Base-by-base conservation (phyloP, 2,888 invertebrate genomes). In the Neocrepidodera transversa region DNA sequence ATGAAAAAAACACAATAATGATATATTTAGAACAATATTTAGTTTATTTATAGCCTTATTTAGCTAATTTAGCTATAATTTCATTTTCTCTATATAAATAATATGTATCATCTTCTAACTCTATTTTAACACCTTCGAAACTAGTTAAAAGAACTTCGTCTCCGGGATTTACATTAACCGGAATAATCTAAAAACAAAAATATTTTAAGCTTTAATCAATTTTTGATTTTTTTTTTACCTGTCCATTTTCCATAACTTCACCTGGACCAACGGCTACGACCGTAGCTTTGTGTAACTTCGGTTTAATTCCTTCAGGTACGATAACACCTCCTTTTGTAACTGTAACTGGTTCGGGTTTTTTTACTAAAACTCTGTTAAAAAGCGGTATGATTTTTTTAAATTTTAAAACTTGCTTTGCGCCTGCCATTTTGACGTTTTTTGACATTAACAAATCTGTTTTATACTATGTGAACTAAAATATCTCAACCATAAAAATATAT, bases 81-180 rank as follows among this genome's bases (percentile, higher is more conserved):
- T 98, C 97, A 51, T 90, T 82, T 81, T 98, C 97, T 77, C 95
- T 86, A 86, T 93, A 97, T 68, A 98, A 84, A 71, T 91, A 92
- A 76, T 90, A 92, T 77, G 96, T 95, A 74, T 87, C 84, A 76
- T 92, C 90, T 55, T 94, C 93, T 53, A 96, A 78, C 68, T 88
- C 86, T 42, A 99, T 90, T 83, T 95, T 97, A 59, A 95, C 96
- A 68, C 98, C 98, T 60, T 97, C 97, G 79, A 93, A 99, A 81
- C 98, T 97, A 0, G 98, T 97, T 50, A 99, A 84, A 57, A 98
- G 82, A 8, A 98, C 97, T 74, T 86, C 87, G 78, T 98, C 98
- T 52, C 98, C 97, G 58, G 54, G 52, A 17, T 53, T 45, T 17
- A 52, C 35, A 20, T 53, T 36, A 1, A 67, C 65, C 13, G 68